Evolutionary conservation across 2,113 vertebrate genomes (phyloP), one percentile per base, ranked within the genome.

Genomic region (Istiophorus platypterus): DNA sequence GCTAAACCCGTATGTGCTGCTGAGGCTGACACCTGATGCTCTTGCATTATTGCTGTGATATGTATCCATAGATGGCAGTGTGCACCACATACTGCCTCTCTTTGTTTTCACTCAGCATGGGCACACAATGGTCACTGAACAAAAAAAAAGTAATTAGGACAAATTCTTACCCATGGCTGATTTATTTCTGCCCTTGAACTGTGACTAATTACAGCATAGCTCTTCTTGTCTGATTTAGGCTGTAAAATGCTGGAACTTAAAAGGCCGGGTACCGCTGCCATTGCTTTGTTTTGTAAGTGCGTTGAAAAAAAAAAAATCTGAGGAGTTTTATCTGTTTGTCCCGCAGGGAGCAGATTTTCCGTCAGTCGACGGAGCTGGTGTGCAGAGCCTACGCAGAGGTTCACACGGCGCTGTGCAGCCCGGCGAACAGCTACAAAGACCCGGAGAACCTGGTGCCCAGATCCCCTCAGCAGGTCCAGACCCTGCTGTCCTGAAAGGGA

Each of bases 281-380:
- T 0, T 27, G 0, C 15, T 62, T 64, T 18, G 3, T 78, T 78
- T 49, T 54, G 13, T 24, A 7, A 51, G 5, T 34, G n/a, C n/a
- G n/a, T n/a, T n/a, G n/a, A n/a, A n/a, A n/a, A n/a, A n/a, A 2
- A 66, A 26, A 14, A 41, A 68, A 70, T 62, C 20, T 81, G 7
- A 83, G 49, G 27, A 27, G 10, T 61, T 27, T 82, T 45, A 80
- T 57, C 74, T 83, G 85, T 85, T 49, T 90, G 52, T 47, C n/a
- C n/a, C n/a, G 27, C 85, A 99, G 98, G 92, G 98, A 99, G 52
- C 97, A 98, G 93, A 98, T 99, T 72, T 96, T 99, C 89, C 96
- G 95, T 51, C 97, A 96, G 88, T 98, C 98, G 1, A 98, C 97
- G 0, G 98, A 99, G 86, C 92, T 99, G 87, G 95, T 99, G 85